Percentiles rank a stretch among this genome's conserved stretches.
Evolutionary conservation across 2,113 vertebrate species (phyloP).

Genomic region (Oostethus manadensis): DNA sequence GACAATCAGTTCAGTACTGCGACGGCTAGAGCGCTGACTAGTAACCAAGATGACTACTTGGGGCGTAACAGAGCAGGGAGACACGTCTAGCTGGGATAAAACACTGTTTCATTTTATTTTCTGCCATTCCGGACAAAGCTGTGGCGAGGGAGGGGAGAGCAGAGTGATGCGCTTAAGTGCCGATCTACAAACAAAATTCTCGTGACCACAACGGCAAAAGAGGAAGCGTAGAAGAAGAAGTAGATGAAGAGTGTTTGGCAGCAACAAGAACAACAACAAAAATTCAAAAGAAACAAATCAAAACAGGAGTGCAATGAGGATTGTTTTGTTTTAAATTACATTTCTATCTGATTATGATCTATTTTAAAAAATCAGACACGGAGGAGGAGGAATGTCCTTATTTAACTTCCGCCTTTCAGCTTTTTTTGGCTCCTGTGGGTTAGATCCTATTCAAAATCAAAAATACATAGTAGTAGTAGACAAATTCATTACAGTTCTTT

Average conservation of each 20-base stretch:
- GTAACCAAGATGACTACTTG: too few relatives aligned
- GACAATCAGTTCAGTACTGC: too few relatives aligned
- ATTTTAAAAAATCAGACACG: slow-evolving; percentile 55
- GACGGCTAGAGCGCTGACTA: too few relatives aligned
- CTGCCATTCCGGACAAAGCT: slow-evolving; percentile 69
- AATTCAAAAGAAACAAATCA: slow-evolving; percentile 51
- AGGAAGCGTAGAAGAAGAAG: slow-evolving; percentile 59
- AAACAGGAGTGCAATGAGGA: slow-evolving; percentile 61
- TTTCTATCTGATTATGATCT: slow-evolving; percentile 67
- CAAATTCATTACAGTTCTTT: too few relatives aligned
- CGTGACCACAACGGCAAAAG: slow-evolving; percentile 58
- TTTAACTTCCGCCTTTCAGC: neutral
- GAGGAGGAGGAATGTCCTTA: slow-evolving; percentile 27
- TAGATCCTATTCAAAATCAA: too few relatives aligned
- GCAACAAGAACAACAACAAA: slow-evolving; percentile 69
- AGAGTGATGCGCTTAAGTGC: slow-evolving; percentile 63
- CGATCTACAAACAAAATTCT: slow-evolving; percentile 63
- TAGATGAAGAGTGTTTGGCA: slow-evolving; percentile 71
- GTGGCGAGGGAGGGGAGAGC: slow-evolving; percentile 59
- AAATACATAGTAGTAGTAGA: too few relatives aligned
- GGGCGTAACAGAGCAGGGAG: slow-evolving; percentile 16
- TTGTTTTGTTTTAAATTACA: slow-evolving; percentile 62
- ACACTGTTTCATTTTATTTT: slow-evolving; percentile 61
- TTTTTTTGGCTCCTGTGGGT: neutral
- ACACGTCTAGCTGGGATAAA: slow-evolving; percentile 52